Base-by-base conservation (phyloP, 2,797 vertebrate species). In the Rhincodon typus region DNA sequence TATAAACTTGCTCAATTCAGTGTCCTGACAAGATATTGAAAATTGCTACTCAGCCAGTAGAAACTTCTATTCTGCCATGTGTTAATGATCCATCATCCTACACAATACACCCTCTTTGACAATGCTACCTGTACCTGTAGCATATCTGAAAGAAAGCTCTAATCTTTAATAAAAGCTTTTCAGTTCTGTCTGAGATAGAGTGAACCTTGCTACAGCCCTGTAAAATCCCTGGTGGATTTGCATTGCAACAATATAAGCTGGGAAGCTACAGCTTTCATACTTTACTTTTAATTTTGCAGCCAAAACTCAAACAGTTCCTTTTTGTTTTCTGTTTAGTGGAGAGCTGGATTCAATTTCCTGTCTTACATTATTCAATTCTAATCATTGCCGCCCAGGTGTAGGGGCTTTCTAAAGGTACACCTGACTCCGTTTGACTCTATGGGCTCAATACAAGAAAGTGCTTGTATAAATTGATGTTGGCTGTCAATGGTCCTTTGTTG, bases 191-290 rank as follows among this genome's bases (percentile, higher is more conserved):
- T 94, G 94, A 95, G 67, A 74, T 7, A 17, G 94, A 95, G 53
- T 77, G 34, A 50, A 77, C 50, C 34, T 27, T 53, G 67, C 93
- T 17, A 50, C 53, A 15, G 69, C 50, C 27, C 25, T 30, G 94
- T n/a, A 34, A 50, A 53, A 46, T 77, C 70, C 27, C 94, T 1
- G 1, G 17, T 30, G 38, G 94, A 25, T 94, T 94, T 74, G 21
- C 17, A 74, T 15, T 94, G 69, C 50, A 94, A 94, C 94, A 94
- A 94, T 74, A 42, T 94, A 94, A 42, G 46, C 67, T 70, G 69
- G 67, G 69, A 94, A 94, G 94, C 69, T 95, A 30, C 42, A 77
- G 42, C 46, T 77, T 50, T 77, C 94, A 23, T 53, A 53, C 27
- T 72, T 72, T 27, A 5, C 25, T 72, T 72, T 25, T 7, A 94